Conservation (phyloP, 2,888 invertebrate genomes). For the Noctuana brunneofusca region DNA sequence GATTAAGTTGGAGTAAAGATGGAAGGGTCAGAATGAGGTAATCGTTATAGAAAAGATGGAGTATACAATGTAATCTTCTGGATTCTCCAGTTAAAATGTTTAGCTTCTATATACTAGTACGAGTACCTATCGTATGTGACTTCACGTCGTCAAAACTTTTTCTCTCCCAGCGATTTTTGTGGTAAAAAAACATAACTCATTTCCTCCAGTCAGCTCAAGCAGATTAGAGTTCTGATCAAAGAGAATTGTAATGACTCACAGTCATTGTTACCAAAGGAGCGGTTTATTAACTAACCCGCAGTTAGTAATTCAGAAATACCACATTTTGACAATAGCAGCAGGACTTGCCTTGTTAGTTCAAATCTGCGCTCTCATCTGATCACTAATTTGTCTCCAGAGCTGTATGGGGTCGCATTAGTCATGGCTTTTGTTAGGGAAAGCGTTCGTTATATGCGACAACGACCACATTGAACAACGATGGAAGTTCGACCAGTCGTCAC, state of each 20-base stretch:
- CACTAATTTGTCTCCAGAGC: slow-evolving; percentile 62
- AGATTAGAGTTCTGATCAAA: not conserved
- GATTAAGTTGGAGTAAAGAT: no score
- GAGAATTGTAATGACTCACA: slow-evolving; percentile 11
- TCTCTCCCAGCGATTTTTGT: no score
- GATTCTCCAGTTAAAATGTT: no score
- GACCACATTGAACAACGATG: slow-evolving; percentile 1
- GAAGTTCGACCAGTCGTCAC: not conserved
- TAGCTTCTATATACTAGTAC: no score
- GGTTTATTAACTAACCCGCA: slow-evolving; percentile 16
- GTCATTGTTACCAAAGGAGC: slow-evolving; percentile 10
- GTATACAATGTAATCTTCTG: no score
- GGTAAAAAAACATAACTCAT: not conserved
- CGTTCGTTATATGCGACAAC: slow-evolving; percentile 8
- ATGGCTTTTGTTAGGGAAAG: slow-evolving; percentile 35
- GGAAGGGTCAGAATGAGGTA: no score
- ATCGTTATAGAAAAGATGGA: no score
- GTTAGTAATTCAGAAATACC: slow-evolving; percentile 29
- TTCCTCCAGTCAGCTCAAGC: not conserved
- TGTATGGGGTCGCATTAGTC: slow-evolving; percentile 57
- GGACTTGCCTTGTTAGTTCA: slow-evolving; percentile 38
- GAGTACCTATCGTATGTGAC: no score
- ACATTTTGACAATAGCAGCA: slow-evolving; percentile 28
- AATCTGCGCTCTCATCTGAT: slow-evolving; percentile 50
- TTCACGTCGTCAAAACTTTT: no score